Evolutionary conservation across 1,140 invertebrate genomes (phyloP).

Genomic region (Octopus bimaculoides): DNA sequence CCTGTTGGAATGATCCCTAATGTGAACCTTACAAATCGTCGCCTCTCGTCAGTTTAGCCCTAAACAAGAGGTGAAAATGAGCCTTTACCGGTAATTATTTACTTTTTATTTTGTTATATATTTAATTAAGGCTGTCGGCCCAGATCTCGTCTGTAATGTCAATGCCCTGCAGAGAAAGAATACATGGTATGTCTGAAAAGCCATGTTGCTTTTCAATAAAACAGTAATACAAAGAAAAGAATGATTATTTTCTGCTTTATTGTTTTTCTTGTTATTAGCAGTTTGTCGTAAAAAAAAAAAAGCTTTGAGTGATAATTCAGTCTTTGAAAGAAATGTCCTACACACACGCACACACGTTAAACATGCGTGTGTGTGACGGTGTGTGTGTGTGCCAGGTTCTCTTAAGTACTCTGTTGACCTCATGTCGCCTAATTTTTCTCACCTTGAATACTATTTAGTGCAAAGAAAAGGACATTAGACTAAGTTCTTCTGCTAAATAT

Average conservation of each 20-base stretch:
- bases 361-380: too few species aligned
- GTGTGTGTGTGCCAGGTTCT: background rate
- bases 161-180: background rate
- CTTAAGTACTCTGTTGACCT: background rate
- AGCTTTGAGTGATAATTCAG: too few species aligned
- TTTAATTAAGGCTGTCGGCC: background rate
- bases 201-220: background rate
- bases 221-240: background rate
- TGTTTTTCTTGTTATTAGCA: background rate
- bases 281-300: too few species aligned
- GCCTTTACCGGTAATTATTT: slow-evolving; percentile 10
- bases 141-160: background rate
- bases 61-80: background rate
- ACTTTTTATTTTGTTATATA: background rate
- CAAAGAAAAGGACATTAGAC: background rate
- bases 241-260: background rate
- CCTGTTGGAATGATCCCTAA: slow-evolving; percentile 3
- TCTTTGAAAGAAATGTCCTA: too few species aligned
- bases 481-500: too few species aligned
- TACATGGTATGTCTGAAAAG: background rate
- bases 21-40: background rate
- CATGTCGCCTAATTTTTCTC: background rate
- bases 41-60: background rate
- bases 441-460: slow-evolving; percentile 1
- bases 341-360: too few species aligned